Base-by-base conservation (phyloP, 1,140 invertebrate genomes). In the Anastrepha ludens region DNA sequence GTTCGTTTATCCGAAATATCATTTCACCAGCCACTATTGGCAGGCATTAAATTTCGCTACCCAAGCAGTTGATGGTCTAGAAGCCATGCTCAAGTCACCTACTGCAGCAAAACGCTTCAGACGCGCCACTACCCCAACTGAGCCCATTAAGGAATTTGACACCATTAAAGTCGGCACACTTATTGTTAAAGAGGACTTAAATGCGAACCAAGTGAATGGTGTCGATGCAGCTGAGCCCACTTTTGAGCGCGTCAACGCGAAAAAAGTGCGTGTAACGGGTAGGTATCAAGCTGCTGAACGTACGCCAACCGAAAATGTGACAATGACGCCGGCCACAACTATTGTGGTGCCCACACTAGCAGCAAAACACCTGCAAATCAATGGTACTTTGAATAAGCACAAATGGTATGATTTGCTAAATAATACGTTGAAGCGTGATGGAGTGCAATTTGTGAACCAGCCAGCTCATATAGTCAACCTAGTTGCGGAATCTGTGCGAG, bases 41-140 rank as follows among this genome's bases (percentile, higher is more conserved):
- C 89, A 91, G 20, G 90, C 92, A 0, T 74, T 93, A 50, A 67
- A 88, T 15, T 89, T 92, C 67, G 89, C 90, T 41, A 91, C 91
- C 8, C 90, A 90, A 7, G 91, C 92, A 0, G 59, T 93, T 44
- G 89, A 92, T 89, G 50, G 89, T 0, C 78, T 93, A 9, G 91
- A 92, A 50, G 41, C 85, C 1, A 50, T 90, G 8, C 17, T 81
- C 47, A 81, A 55, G 65, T 60, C 85, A 20, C 9, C 7, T 11
- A 13, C 44, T 62, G 67, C 59, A 59, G 67, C 59, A 59, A 41
- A 64, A 44, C 87, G 64, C 4, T 58, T 55, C 59, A 17, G 86
- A 44, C 86, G 85, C 39, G 41, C 47, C n/a, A 74, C 20, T 0
- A 47, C 4, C 44, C 44, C 9, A 44, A 13, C 47, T 13, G 86